Evolutionary conservation across 2,113 vertebrate species (phyloP).

Genomic region (Peromyscus maniculatus): DNA sequence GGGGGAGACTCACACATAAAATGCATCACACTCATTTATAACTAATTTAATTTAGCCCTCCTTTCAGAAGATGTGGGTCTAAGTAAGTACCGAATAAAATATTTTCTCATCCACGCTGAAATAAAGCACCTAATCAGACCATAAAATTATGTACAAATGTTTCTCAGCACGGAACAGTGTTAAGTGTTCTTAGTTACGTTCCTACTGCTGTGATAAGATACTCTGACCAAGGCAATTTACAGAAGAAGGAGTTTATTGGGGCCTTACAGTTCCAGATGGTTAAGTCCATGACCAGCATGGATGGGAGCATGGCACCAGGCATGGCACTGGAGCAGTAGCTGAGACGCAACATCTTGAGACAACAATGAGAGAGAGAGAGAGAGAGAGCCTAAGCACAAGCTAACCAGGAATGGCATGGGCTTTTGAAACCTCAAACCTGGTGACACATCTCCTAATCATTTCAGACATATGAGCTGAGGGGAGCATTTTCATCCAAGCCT

Average conservation of each 20-base stretch:
- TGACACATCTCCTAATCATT: background rate
- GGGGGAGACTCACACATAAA: background rate
- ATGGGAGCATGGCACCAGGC: background rate
- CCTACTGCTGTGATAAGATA: background rate
- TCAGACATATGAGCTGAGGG: background rate
- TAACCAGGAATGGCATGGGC: background rate
- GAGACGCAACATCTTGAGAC: background rate
- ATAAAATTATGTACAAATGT: background rate
- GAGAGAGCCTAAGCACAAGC: no score
- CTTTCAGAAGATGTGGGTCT: background rate
- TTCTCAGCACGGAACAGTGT: background rate
- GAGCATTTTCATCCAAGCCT: background rate
- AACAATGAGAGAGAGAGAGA: no score
- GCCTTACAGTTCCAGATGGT: background rate
- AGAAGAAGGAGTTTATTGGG: background rate
- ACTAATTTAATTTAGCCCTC: background rate
- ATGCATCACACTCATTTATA: background rate
- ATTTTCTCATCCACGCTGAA: background rate
- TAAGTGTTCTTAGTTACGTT: background rate
- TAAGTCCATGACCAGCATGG: background rate
- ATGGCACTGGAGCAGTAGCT: background rate
- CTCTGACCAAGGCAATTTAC: background rate
- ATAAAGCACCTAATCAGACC: constrained; percentile 29
- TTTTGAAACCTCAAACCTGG: background rate
- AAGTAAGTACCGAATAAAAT: constrained; percentile 53